Percentiles rank a stretch among this genome's conserved stretches.
phyloP scores from a whole-genome alignment of 1,140 invertebrate genomes.

The Hylaeus volcanicus region DNA sequence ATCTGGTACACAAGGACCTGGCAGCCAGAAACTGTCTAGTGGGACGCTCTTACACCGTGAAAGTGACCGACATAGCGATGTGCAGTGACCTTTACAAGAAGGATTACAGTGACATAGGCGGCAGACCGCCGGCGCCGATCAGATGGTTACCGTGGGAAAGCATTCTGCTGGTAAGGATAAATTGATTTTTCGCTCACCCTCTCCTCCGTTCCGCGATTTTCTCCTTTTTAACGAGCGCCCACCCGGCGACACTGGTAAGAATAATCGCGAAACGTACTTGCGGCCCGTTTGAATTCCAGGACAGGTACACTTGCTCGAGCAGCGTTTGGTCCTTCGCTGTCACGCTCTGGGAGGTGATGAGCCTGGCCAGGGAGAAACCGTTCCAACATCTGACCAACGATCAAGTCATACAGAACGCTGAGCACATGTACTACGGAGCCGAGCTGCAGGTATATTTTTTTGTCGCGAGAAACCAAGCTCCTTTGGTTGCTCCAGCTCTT shows the following conservation, averaged over 20 bases:
- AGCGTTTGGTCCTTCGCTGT: constrained; percentile 87
- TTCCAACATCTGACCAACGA: constrained; percentile 87
- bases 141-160: constrained; percentile 93
- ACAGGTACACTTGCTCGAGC: constrained; percentile 84
- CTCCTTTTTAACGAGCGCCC: neutral
- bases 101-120: constrained; percentile 91
- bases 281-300: constrained; percentile 74
- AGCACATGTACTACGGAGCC: constrained; percentile 85
- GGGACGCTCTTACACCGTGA: constrained; percentile 89
- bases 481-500: too few species aligned
- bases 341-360: constrained; percentile 89
- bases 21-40: constrained; percentile 92
- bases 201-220: neutral
- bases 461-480: too few species aligned
- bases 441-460: constrained; percentile 81
- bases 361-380: constrained; percentile 86
- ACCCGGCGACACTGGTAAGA: neutral
- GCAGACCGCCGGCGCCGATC: constrained; percentile 85
- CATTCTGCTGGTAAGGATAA: constrained; percentile 86
- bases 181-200: neutral
- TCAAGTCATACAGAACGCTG: constrained; percentile 88
- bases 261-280: neutral
- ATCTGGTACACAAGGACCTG: constrained; percentile 89
- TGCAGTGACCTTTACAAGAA: constrained; percentile 90
- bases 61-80: constrained; percentile 95